Evolutionary conservation across 2,797 vertebrate genomes (phyloP), one percentile per base, ranked within the genome.

Genomic region (Fistularia tabacaria): DNA sequence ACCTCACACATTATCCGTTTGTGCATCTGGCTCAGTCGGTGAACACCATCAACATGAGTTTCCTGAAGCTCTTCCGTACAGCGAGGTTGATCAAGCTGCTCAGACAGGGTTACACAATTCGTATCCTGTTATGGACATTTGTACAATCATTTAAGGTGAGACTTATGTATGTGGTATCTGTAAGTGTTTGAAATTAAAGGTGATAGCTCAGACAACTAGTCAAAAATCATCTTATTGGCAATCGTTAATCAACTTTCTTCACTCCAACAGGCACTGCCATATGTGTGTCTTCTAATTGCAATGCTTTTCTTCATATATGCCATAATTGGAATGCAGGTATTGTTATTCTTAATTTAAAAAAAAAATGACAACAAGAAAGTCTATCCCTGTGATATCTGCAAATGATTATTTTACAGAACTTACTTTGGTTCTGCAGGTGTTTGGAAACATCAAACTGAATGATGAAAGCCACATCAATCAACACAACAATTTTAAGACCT

Each of bases 251-350:
- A 25, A 25, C 25, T 25, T 25, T 25, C 25, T 25, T 25, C 9
- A 66, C 74, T 68, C 55, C 58, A 49, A 73, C 77, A 99, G 97
- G 97, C 97, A 10, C 94, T 99, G 47, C 97, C 97, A n/a, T 99
- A 99, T 0, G 97, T 99, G 68, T 99, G 97, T 80, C 94, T 99
- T 45, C 89, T 99, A 73, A 99, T 99, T 1, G 96, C 96, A 48
- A 99, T 99, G 97, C 93, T 99, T 42, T 99, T 99, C 91, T 99
- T 99, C 90, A 99, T 99, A 80, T 99, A 99, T 0, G 97, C 97
- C 51, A 99, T 99, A 67, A 98, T 99, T 45, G 97, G 97, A 66
- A 99, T 99, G 97, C 97, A 99, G 95, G 97, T 98, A 87, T 57
- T 0, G 10, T 45, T 41, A 49, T 3, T 1, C 4, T 40, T n/a